phyloP scores from a whole-genome alignment of 2,888 invertebrate genomes.

The Carterocephalus palaemon region DNA sequence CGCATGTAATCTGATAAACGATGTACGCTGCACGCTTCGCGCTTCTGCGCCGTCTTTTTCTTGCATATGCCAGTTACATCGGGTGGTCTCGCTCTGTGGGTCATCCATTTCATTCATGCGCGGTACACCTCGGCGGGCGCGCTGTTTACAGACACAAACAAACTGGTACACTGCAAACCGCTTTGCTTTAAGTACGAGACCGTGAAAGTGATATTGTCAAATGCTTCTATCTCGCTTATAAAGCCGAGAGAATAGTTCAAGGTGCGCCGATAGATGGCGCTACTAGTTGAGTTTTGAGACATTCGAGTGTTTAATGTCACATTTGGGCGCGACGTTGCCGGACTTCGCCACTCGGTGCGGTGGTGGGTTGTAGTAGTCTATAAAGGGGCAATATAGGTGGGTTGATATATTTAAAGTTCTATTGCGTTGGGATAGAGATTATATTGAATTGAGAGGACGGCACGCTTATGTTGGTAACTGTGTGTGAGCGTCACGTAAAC shows the following conservation, averaged over 20 bases:
- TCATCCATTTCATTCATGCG: conserved; percentile 79
- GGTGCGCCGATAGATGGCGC: conserved; percentile 65
- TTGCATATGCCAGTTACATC: conserved; percentile 35
- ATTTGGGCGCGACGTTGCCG: conserved; percentile 77
- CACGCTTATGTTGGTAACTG: conserved; percentile 50
- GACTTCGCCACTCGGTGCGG: conserved; percentile 71
- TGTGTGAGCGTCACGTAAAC: conserved; percentile 73
- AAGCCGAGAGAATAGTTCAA: conserved; percentile 57
- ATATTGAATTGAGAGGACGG: conserved; percentile 44
- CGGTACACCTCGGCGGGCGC: conserved; percentile 73
- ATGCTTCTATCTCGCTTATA: conserved; percentile 66
- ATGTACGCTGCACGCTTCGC: conserved; percentile 77
- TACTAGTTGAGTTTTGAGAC: conserved; percentile 55
- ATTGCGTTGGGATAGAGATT: conserved; percentile 38
- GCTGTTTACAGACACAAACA: conserved; percentile 80
- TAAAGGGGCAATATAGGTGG: conserved; percentile 48
- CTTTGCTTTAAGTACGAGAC: conserved; percentile 78
- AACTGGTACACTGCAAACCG: conserved; percentile 77
- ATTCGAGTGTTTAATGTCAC: conserved; percentile 67
- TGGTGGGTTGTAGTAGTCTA: conserved; percentile 66
- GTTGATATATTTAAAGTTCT: conserved; percentile 37
- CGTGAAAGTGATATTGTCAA: conserved; percentile 79
- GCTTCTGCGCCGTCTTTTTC: conserved; percentile 54
- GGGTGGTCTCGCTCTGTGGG: conserved; percentile 53
- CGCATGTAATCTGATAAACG: conserved; percentile 80